Evolutionary conservation across 2,888 invertebrate genomes (phyloP).

Genomic region (Orthonychiurus folsomi): DNA sequence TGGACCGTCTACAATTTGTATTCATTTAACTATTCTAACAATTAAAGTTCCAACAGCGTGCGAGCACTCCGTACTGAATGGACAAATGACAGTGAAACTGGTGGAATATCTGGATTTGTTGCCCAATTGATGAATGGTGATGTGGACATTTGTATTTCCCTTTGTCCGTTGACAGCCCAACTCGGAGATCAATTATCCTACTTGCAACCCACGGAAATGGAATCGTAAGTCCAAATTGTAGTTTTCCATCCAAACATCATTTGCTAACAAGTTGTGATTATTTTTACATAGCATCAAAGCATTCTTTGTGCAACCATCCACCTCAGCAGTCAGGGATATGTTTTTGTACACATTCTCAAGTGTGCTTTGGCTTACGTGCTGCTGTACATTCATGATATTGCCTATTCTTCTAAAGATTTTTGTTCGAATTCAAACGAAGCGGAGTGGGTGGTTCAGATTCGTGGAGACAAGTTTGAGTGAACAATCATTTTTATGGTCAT

Average conservation of each 20-base stretch:
- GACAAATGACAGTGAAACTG: background rate
- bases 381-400: background rate
- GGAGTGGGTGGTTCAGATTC: background rate
- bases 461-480: background rate
- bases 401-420: background rate
- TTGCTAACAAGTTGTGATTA: too few relatives aligned
- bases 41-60: background rate
- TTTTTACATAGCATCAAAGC: background rate
- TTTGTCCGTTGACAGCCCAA: background rate
- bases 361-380: background rate
- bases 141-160: background rate
- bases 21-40: too few relatives aligned
- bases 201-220: background rate
- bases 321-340: background rate
- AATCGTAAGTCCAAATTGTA: background rate
- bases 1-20: too few relatives aligned
- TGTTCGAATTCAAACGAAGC: background rate
- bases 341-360: background rate
- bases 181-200: background rate
- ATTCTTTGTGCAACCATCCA: background rate
- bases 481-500: background rate
- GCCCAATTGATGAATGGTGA: background rate
- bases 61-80: background rate
- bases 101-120: background rate
- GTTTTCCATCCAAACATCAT: too few relatives aligned